Evolutionary conservation across 2,113 vertebrate species (phyloP), one percentile per base, ranked within the genome.

Genomic region (Blennius ocellaris): DNA sequence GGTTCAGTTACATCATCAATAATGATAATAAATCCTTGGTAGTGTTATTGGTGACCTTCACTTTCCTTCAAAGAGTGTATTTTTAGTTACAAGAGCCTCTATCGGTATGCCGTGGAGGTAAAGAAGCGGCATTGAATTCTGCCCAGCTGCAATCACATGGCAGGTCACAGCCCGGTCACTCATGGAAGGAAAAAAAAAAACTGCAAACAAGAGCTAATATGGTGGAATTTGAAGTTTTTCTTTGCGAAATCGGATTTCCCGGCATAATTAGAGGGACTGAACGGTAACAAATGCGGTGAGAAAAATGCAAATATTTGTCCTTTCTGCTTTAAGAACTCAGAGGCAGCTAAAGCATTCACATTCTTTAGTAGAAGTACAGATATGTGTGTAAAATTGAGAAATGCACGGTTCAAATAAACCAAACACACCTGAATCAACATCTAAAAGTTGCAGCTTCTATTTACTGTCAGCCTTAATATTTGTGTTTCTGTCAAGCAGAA

Each of bases 241-340:
- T 38, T 49, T 50, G 58, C 51, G 39, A 73, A 77, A 74, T 73
- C 6, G 1, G 52, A 71, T 80, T 83, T 74, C 50, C 21, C 11
- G 41, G 37, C 58, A 66, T 30, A 74, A 30, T 77, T 62, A 67
- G 49, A 21, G 3, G 39, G n/a, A n/a, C 6, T 36, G 48, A 66
- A 7, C 11, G 3, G 53, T 50, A 68, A 63, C 53, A 58, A 50
- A 52, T 10, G 36, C 15, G 6, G 55, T 59, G 52, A 49, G 17
- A 66, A 56, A 79, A 16, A 44, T n/a, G 15, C 16, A 68, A 30
- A 40, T 51, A n/a, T 50, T 76, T 62, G 3, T 51, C 41, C 40
- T 47, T 14, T 6, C 14, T 14, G 12, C 14, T 45, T 15, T 7
- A 15, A 48, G 45, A 48, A 7, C n/a, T 5, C 21, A 30, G 7